Conservation (phyloP, 1,140 invertebrate genomes). For the Drosophila biarmipes region DNA sequence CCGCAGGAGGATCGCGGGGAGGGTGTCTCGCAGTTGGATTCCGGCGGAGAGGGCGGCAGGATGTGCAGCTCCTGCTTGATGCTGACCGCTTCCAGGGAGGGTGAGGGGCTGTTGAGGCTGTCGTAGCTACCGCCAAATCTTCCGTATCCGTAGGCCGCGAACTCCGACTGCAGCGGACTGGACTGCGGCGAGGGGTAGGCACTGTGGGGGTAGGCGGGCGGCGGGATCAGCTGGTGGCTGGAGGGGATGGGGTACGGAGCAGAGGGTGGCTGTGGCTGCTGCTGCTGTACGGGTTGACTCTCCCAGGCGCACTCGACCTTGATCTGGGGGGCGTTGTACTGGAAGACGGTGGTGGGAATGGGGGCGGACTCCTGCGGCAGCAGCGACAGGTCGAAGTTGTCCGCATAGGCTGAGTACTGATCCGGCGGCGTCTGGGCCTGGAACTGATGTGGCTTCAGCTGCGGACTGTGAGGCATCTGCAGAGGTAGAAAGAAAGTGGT, state of each 20-base stretch:
- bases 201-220: slow-evolving; percentile 73
- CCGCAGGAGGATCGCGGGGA: slow-evolving; percentile 70
- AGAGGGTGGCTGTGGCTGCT: slow-evolving; percentile 40
- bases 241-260: slow-evolving; percentile 17
- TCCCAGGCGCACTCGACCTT: slow-evolving; percentile 80
- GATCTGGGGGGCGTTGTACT: slow-evolving; percentile 79
- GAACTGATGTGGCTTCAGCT: slow-evolving; percentile 86
- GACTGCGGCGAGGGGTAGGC: slow-evolving; percentile 81
- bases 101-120: slow-evolving; percentile 76
- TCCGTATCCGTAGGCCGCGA: slow-evolving; percentile 57
- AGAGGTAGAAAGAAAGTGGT: slow-evolving; percentile 58
- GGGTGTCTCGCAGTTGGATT: slow-evolving; percentile 83
- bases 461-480: slow-evolving; percentile 94
- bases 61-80: slow-evolving; percentile 83
- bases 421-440: slow-evolving; percentile 81
- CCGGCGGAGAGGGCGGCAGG: slow-evolving; percentile 83
- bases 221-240: slow-evolving; percentile 68
- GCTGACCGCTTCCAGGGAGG: slow-evolving; percentile 71
- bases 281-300: slow-evolving; percentile 47
- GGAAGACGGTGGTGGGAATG: slow-evolving; percentile 78
- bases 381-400: slow-evolving; percentile 90
- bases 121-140: slow-evolving; percentile 66
- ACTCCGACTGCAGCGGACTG: slow-evolving; percentile 77
- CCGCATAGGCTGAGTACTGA: slow-evolving; percentile 88
- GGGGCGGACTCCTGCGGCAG: slow-evolving; percentile 86